Evolutionary conservation across 2,888 invertebrate genomes (phyloP), one percentile per base, ranked within the genome.

Genomic region (Malthinus seriepunctatus): DNA sequence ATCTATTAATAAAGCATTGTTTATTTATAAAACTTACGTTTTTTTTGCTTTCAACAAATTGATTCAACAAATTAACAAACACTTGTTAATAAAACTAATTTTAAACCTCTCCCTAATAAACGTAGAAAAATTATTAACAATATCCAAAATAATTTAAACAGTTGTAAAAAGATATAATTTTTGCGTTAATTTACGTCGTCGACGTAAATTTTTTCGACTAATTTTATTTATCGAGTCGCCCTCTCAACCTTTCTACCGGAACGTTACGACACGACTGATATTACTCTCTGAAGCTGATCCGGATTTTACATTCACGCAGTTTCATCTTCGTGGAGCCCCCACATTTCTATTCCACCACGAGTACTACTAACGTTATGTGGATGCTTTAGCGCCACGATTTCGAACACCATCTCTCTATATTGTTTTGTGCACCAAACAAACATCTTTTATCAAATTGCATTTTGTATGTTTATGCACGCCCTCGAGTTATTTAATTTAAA

Each of bases 281-380:
- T 44, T 53, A 12, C 34, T 46, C 42, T 38, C 52, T 47, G 51
- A 37, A 37, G 51, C 56, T 49, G 39, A 51, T 49, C 50, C 46
- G 54, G 50, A 47, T 59, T 51, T 48, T 46, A 47, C 49, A 51
- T 58, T 55, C 54, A 54, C 59, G 59, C 59, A 59, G 54, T 54
- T 23, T 5, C 59, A 45, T 59, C 50, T 46, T 42, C 39, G 33
- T 59, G 54, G 54, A 59, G 23, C 54, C 59, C 39, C 39, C 15
- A 42, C 39, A 12, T 42, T 42, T 23, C 39, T 42, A 10, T 23
- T 42, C 39, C 39, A 38, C 12, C 12, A 42, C 23, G 23, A 23
- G 23, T 23, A 23, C 23, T 23, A 23, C 23, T 23, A 23, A 23
- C 23, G 23, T 23, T 23, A 23, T 23, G 23, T 23, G 23, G 23